Conservation (phyloP, 2,888 invertebrate species). For the Lingula anatina region DNA sequence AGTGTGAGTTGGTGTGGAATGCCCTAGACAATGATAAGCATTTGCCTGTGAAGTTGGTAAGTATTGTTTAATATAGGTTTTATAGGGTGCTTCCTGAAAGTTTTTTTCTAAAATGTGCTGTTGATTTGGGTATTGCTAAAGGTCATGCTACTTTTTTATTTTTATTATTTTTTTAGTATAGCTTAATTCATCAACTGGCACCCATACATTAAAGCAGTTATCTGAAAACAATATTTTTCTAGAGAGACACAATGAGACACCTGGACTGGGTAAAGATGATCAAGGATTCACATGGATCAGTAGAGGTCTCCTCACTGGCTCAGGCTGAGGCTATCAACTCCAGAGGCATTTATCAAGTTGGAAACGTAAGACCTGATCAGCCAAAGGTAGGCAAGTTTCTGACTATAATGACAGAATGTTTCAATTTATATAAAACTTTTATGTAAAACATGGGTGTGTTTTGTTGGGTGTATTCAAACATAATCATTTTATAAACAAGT, state of each 20-base stretch:
- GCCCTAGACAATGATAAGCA: slow-evolving; percentile 25
- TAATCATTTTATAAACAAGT: too few species aligned
- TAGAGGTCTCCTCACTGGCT: slow-evolving; percentile 34
- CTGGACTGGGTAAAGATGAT: slow-evolving; percentile 34
- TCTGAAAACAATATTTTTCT: background rate
- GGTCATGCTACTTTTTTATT: background rate
- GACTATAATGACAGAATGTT: too few species aligned
- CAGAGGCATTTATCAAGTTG: slow-evolving; percentile 26
- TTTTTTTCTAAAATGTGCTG: too few species aligned
- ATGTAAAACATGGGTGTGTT: too few species aligned
- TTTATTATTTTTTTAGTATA: background rate
- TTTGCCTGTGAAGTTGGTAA: slow-evolving; percentile 35
- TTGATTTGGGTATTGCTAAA: too few species aligned
- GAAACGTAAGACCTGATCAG: slow-evolving; percentile 5
- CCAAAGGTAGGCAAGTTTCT: too few species aligned
- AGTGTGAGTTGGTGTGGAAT: slow-evolving; percentile 31
- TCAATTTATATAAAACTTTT: too few species aligned
- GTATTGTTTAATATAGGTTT: background rate
- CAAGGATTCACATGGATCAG: slow-evolving; percentile 35
- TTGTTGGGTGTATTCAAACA: too few species aligned
- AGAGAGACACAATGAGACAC: slow-evolving; percentile 23
- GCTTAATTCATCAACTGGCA: background rate
- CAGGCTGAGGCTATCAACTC: slow-evolving; percentile 33
- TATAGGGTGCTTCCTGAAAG: too few species aligned
- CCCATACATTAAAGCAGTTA: background rate